Evolutionary conservation across 2,888 invertebrate genomes (phyloP).

Genomic region (Mimachlamys varia): DNA sequence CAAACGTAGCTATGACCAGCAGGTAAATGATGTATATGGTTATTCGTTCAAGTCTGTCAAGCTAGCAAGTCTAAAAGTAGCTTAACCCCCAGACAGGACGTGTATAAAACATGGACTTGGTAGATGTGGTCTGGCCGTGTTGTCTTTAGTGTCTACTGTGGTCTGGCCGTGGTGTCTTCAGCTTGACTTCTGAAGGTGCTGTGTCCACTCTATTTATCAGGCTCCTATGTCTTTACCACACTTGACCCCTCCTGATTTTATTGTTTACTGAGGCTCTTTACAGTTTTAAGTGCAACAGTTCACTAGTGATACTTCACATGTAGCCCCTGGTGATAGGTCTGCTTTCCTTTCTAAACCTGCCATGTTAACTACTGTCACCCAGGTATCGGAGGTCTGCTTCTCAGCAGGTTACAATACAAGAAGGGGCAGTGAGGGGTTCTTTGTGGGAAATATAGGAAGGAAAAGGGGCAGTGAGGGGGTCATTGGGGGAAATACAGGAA

Average conservation of each 20-base stretch:
- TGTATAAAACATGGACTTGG: not conserved
- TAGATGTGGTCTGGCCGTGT: not conserved
- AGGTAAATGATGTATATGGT: not conserved
- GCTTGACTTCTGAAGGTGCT: not conserved
- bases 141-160: no score
- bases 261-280: conserved; percentile 11
- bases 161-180: no score
- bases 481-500: not conserved
- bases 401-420: not conserved
- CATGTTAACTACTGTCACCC: not conserved
- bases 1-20: not conserved
- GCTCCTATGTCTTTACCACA: not conserved
- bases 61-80: not conserved
- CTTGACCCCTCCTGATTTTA: conserved; percentile 30
- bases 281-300: not conserved
- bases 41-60: not conserved
- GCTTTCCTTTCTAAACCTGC: no score
- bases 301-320: not conserved
- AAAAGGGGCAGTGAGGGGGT: not conserved
- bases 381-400: not conserved
- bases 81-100: not conserved
- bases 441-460: not conserved
- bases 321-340: not conserved
- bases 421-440: no score
- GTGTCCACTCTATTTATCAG: not conserved